phyloP scores from a whole-genome alignment of 2,888 invertebrate species.

The Amphipoea lucens region DNA sequence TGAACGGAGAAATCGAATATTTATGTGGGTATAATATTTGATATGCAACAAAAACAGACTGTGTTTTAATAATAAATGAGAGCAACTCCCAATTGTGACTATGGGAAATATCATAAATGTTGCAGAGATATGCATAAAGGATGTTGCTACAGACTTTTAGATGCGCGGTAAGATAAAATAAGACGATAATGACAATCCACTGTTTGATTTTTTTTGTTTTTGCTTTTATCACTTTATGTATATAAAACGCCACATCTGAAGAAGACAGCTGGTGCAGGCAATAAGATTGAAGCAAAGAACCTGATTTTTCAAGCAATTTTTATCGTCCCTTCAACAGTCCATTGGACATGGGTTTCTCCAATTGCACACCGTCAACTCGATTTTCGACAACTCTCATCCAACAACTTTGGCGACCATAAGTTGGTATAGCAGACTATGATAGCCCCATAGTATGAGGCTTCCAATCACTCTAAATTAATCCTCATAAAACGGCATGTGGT shows the following conservation, averaged over 20 bases:
- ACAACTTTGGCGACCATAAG: background rate
- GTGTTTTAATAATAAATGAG: constrained; percentile 62
- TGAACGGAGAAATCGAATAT: constrained; percentile 57
- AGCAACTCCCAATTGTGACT: constrained; percentile 58
- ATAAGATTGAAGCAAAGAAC: background rate
- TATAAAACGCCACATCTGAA: background rate
- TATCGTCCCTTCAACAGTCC: background rate
- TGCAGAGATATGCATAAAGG: constrained; percentile 30
- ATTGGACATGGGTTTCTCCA: too few relatives aligned
- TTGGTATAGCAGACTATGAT: background rate
- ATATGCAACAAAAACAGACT: constrained; percentile 59
- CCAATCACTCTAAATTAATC: constrained; percentile 4
- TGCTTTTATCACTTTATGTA: background rate
- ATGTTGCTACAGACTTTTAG: constrained; percentile 11
- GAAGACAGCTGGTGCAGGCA: background rate
- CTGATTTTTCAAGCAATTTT: background rate
- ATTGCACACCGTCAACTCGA: too few relatives aligned
- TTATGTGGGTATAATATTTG: constrained; percentile 62
- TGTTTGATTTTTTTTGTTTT: background rate
- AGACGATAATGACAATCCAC: constrained; percentile 1
- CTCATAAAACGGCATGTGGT: constrained; percentile 38
- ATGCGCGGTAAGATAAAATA: constrained; percentile 15
- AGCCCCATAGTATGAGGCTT: background rate
- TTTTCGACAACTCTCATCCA: background rate
- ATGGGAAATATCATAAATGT: constrained; percentile 49